phyloP scores from a whole-genome alignment of 2,888 invertebrate species.

The Fragum sueziense region DNA sequence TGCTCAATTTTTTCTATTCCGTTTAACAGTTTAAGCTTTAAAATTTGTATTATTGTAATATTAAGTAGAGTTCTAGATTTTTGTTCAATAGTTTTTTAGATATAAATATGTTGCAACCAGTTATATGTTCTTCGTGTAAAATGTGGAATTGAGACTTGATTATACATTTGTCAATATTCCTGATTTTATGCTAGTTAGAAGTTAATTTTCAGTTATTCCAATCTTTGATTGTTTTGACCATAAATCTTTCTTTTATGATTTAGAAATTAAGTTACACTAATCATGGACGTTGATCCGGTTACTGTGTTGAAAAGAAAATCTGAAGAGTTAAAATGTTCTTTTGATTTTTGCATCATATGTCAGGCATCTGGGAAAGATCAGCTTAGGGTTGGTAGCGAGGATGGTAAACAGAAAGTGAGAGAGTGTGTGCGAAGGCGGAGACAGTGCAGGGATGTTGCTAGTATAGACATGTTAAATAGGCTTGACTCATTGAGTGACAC shows the following conservation, averaged over 20 bases:
- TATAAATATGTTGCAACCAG: background rate
- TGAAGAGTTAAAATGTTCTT: background rate
- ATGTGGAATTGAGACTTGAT: too few relatives aligned
- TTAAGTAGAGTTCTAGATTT: background rate
- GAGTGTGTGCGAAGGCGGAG: slow-evolving; percentile 11
- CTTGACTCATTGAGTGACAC: slow-evolving; percentile 9
- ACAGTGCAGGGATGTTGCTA: background rate
- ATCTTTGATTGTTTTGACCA: too few relatives aligned
- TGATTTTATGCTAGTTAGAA: too few relatives aligned
- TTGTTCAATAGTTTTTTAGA: background rate
- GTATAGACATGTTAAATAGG: slow-evolving; percentile 9
- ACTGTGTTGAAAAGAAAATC: slow-evolving; percentile 1
- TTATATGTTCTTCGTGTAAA: too few relatives aligned
- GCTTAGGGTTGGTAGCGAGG: slow-evolving; percentile 8
- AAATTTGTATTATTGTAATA: too few relatives aligned
- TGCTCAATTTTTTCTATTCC: too few relatives aligned
- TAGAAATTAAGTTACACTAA: background rate
- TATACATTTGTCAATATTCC: too few relatives aligned
- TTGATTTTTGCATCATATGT: slow-evolving; percentile 5
- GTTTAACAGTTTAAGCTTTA: too few relatives aligned
- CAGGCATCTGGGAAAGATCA: slow-evolving; percentile 6
- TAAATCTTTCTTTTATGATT: too few relatives aligned
- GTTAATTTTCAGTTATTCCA: too few relatives aligned
- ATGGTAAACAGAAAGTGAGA: slow-evolving; percentile 15
- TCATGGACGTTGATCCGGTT: background rate